A percentile compares a stretch with the other conserved stretches of the same genome.
phyloP scores from a whole-genome alignment of 2,888 invertebrate species.

The Coenonympha glycerion region DNA sequence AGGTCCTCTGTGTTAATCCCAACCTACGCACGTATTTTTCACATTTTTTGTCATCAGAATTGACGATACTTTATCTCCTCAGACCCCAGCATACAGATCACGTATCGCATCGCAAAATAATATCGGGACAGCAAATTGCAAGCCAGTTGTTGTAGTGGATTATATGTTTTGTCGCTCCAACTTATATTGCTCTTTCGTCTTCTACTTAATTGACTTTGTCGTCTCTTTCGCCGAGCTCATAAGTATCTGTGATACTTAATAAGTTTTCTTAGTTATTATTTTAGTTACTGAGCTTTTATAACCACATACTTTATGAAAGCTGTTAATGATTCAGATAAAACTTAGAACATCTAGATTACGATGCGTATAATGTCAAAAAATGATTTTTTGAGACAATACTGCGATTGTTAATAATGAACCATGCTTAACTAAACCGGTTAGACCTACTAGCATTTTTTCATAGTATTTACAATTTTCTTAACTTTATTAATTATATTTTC shows the following conservation, averaged over 20 bases:
- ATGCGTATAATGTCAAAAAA: too few species aligned
- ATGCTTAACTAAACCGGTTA: too few species aligned
- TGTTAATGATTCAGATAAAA: too few species aligned
- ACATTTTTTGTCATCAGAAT: constrained; percentile 22
- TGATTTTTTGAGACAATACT: too few species aligned
- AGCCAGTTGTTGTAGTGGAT: constrained; percentile 20
- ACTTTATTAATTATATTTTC: too few species aligned
- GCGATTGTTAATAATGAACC: too few species aligned
- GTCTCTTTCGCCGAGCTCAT: not conserved
- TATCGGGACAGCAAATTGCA: constrained; percentile 27
- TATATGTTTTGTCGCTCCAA: constrained; percentile 24
- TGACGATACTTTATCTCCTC: constrained; percentile 12
- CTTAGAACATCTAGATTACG: too few species aligned
- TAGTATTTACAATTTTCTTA: too few species aligned
- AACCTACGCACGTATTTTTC: constrained; percentile 13
- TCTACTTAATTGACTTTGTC: constrained; percentile 1
- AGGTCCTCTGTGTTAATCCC: not conserved
- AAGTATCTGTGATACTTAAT: not conserved
- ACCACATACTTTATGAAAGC: too few species aligned
- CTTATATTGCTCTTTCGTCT: constrained; percentile 18
- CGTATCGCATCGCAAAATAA: constrained; percentile 25
- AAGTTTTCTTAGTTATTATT: not conserved
- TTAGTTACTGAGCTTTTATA: not conserved
- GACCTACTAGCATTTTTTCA: too few species aligned
- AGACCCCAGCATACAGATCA: constrained; percentile 17